Evolutionary conservation across 2,797 vertebrate genomes (phyloP), one percentile per base, ranked within the genome.

Genomic region (Cygnus olor): DNA sequence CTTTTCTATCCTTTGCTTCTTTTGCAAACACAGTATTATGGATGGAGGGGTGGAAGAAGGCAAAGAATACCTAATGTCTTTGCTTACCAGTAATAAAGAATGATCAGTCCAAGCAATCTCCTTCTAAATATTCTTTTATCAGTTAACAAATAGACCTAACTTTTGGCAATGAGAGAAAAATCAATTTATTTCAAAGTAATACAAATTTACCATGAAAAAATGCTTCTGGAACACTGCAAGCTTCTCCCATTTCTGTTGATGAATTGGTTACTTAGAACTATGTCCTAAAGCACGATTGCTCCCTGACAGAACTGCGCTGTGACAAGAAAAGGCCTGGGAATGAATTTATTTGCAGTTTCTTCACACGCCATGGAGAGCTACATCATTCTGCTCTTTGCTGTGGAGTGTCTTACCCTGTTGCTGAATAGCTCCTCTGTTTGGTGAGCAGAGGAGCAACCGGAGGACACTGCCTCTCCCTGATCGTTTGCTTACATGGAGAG

Each of bases 161-260:
- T 17, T 73, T 47, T 82, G 71, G 53, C 51, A 91, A 80, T 89
- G 86, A 85, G 5, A 86, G 68, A 90, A 94, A 93, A 91, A 96
- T 70, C 85, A 86, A 86, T 92, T 88, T 92, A 73, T 88, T 92
- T 90, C 19, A 36, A 89, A 94, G 57, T 85, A 92, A 88, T 68
- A 42, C 27, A 82, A 80, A 93, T 86, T 86, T 80, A 87, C 93
- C 76, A 84, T 54, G 51, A 94, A 93, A 86, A 93, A 88, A 90
- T 84, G 58, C 17, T 93, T 83, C 77, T 86, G 63, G 22, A 86
- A 81, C 30, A 80, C 36, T 69, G n/a, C 36, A 69, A 79, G 70
- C n/a, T 85, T 69, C 44, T 74, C 38, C 60, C 36, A n/a, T 85
- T 45, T 84, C 66, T 91, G 30, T 63, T 93, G 83, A 88, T 6